Evolutionary conservation across 2,797 vertebrate species (phyloP), one percentile per base, ranked within the genome.

Genomic region (Artibeus lituratus): DNA sequence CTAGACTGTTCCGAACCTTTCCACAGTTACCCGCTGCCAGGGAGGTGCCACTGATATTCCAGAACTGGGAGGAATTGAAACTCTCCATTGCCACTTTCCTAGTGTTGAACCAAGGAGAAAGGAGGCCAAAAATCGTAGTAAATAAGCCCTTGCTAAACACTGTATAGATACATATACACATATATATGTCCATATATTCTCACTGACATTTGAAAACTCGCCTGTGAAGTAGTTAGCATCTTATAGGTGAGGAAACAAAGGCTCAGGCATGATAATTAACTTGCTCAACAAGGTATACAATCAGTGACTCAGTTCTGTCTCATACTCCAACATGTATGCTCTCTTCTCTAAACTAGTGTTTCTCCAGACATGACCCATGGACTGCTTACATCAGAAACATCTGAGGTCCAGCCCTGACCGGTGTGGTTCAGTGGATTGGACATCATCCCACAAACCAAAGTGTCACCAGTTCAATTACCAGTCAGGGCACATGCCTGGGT

Each of bases 241-340:
- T 90, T 94, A 87, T 39, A 78, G 32, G 89, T 35, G 2, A 95
- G 53, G 35, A 92, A 94, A 84, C 24, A 76, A 87, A 92, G 67
- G 53, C 39, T 94, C 42, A 93, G 39, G 92, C 84, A 53, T 35
- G 42, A 16, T 76, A 12, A 92, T n/a, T 82, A 55, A 39, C 37
- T 83, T 69, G 57, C 53, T 97, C 62, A 69, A n/a, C 49, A 74
- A n/a, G 47, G 47, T 76, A 59, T 55, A 91, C 57, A 74, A 24
- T 32, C 81, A 86, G 51, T 51, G 67, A 67, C 32, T 78, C 37
- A 55, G 67, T 57, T 70, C 77, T 82, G 47, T 90, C 82, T 51
- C 76, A 21, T 19, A 24, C 15, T 16, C 67, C 78, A 10, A 73
- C 47, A 67, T 62, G 95, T n/a, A 24, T 2, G 11, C 3, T 91